Evolutionary conservation across 2,797 vertebrate genomes (phyloP), one percentile per base, ranked within the genome.

Genomic region (Prionace glauca): DNA sequence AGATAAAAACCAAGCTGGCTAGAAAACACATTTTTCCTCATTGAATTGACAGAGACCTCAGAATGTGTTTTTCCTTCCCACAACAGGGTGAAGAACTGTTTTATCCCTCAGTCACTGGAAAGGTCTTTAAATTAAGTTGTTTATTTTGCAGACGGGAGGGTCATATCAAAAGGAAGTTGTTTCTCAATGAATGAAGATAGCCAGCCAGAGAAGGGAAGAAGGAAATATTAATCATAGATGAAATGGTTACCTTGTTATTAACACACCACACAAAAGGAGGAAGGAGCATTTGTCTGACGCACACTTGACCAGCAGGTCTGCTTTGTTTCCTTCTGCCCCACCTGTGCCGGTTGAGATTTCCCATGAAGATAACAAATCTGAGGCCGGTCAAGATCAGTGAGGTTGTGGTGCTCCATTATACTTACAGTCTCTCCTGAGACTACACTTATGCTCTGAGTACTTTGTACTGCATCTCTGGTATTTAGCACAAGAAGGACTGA

Each of bases 171-270:
- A 96, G 96, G 96, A 97, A 96, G 97, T 96, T 96, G 96, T 95
- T 95, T 97, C 96, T 96, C 96, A 96, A 96, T 96, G 97, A 96
- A 96, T 96, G 96, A 96, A 96, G 96, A 95, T 96, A 96, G 95
- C 96, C 96, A 96, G 96, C 96, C 96, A 96, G 96, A 95, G 65
- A 95, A 62, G 95, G 95, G 9, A 32, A 3, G 29, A 56, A 96
- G 96, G 94, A 95, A 96, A 97, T 96, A 8, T 1, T 96, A 91
- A 87, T 71, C 72, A 22, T 67, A 95, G 95, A 96, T 95, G 96
- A 97, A 96, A 96, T 95, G 96, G 95, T 96, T 96, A 74, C 60
- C 74, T 95, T 96, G 95, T 95, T 95, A 77, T 95, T 95, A 86
- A 62, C 45, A 71, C 96, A 96, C 96, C 96, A 96, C 96, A 96